Conservation (phyloP, 2,888 invertebrate species). For the Aphodius granarius region DNA sequence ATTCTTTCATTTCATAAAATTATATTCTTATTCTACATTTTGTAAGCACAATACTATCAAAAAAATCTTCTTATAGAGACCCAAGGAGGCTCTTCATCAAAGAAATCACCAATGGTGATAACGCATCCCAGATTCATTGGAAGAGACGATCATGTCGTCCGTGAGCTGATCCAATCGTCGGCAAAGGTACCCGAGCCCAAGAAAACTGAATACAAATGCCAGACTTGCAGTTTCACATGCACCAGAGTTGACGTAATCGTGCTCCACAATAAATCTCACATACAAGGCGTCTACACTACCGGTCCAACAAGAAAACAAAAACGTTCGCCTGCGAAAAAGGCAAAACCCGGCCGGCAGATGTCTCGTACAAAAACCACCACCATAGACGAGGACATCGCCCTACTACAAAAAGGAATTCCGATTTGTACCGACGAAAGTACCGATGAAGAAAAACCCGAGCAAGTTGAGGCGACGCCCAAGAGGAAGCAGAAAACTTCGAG, state of each 20-base stretch:
- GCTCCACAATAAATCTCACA: constrained; percentile 72
- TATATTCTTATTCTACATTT: no score
- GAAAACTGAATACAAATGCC: constrained; percentile 36
- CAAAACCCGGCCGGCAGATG: constrained; percentile 30
- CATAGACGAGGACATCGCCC: constrained; percentile 41
- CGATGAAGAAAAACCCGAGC: constrained; percentile 31
- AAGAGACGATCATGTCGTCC: constrained; percentile 61
- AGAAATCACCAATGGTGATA: constrained; percentile 44
- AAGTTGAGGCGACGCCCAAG: constrained; percentile 38
- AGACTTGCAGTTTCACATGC: constrained; percentile 59
- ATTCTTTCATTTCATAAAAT: no score
- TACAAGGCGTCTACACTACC: constrained; percentile 50
- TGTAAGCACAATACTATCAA: no score
- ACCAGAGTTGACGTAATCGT: constrained; percentile 73
- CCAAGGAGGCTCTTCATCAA: constrained; percentile 17
- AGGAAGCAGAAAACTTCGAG: constrained; percentile 41
- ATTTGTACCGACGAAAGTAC: constrained; percentile 31
- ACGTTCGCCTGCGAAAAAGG: constrained; percentile 33
- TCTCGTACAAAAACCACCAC: constrained; percentile 37
- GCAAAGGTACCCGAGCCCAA: constrained; percentile 34
- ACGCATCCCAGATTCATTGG: constrained; percentile 57
- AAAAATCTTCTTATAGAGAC: no score
- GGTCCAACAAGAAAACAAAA: constrained; percentile 39
- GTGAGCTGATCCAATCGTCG: constrained; percentile 64
- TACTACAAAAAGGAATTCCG: constrained; percentile 38